phyloP scores from a whole-genome alignment of 1,140 invertebrate species.

The Danaus plexippus region DNA sequence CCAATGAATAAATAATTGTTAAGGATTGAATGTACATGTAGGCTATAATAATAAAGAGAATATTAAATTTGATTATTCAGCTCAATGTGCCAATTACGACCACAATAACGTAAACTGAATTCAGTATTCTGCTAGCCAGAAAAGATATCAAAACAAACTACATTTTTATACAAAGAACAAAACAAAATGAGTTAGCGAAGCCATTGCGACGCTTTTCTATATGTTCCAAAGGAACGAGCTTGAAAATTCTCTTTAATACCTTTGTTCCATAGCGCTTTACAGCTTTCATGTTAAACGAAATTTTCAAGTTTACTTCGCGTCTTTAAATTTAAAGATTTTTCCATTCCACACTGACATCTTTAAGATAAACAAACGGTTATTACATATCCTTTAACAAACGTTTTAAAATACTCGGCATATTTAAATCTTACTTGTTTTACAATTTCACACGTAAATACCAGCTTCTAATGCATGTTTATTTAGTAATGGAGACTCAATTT shows the following conservation, averaged over 20 bases:
- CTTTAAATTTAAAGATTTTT: slow-evolving; percentile 40
- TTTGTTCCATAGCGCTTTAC: slow-evolving; percentile 63
- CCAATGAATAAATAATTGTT: too few species aligned
- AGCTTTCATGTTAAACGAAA: slow-evolving; percentile 46
- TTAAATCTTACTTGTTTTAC: too few species aligned
- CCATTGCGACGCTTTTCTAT: slow-evolving; percentile 47
- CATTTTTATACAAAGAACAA: slow-evolving; percentile 53
- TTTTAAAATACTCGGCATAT: neutral
- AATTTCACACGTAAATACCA: too few species aligned
- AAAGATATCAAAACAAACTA: slow-evolving; percentile 37
- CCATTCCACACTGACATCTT: slow-evolving; percentile 24
- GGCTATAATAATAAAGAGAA: slow-evolving; percentile 1
- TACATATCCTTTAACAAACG: slow-evolving; percentile 6
- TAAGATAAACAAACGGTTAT: slow-evolving; percentile 13
- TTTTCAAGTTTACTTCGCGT: slow-evolving; percentile 43
- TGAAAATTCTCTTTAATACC: slow-evolving; percentile 64
- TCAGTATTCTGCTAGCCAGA: slow-evolving; percentile 8
- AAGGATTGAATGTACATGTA: neutral
- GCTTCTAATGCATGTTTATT: too few species aligned
- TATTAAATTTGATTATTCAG: slow-evolving; percentile 8
- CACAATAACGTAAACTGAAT: slow-evolving; percentile 8
- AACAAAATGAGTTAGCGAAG: slow-evolving; percentile 61
- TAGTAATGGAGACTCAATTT: too few species aligned
- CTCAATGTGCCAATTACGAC: slow-evolving; percentile 6
- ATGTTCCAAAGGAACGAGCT: slow-evolving; percentile 46